Percentiles rank a stretch among this genome's conserved stretches.
phyloP scores from a whole-genome alignment of 1,140 invertebrate species.

The Anoplolepis gracilipes region DNA sequence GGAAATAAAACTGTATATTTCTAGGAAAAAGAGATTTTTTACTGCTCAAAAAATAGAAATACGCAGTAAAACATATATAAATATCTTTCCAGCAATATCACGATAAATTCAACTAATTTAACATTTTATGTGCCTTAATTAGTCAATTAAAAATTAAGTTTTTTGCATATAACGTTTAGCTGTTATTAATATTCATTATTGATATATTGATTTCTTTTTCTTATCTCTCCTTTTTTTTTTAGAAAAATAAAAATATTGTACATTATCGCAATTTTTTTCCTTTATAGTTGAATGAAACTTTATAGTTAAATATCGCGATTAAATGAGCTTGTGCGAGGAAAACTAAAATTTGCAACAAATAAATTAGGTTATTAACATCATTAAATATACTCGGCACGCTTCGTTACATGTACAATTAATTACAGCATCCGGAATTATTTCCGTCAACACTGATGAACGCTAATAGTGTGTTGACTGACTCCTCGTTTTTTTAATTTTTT shows the following conservation, averaged over 20 bases:
- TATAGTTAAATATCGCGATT: not conserved
- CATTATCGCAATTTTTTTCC: not conserved
- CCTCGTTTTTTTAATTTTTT: not conserved
- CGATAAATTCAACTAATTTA: not conserved
- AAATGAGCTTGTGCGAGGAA: not conserved
- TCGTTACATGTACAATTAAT: not conserved
- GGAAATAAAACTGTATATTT: slow-evolving; percentile 4
- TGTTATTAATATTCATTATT: not conserved
- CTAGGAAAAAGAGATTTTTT: slow-evolving; percentile 4
- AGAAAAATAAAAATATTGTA: not conserved
- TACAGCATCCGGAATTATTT: not conserved
- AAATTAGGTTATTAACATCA: not conserved
- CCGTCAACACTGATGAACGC: not conserved
- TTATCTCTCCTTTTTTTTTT: too few relatives aligned
- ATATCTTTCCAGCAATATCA: not conserved
- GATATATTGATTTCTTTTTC: not conserved
- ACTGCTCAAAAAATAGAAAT: not conserved
- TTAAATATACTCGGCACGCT: not conserved
- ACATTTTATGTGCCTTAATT: not conserved
- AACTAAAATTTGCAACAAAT: not conserved
- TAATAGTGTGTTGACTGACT: not conserved
- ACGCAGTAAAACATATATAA: not conserved
- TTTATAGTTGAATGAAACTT: not conserved
- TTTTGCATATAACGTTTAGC: not conserved
- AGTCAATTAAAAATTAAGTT: not conserved